phyloP scores from a whole-genome alignment of 2,113 vertebrate species.

The Girardinichthys multiradiatus region DNA sequence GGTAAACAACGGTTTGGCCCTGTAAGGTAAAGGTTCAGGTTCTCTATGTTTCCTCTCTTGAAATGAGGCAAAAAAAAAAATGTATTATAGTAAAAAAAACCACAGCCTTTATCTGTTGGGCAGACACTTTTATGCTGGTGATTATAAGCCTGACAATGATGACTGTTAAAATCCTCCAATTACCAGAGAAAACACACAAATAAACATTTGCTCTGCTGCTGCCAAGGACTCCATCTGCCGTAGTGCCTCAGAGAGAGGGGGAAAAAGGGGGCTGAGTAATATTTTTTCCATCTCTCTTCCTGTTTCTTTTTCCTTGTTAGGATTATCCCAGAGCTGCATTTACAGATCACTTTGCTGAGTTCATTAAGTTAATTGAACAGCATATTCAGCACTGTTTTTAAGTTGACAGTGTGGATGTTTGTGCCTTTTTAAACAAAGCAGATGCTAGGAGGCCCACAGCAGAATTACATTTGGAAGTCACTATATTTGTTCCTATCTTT shows the following conservation, averaged over 20 bases:
- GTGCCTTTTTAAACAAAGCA: background rate
- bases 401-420: slow-evolving; percentile 60
- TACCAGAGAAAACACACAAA: slow-evolving; percentile 88
- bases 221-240: slow-evolving; percentile 93
- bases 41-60: slow-evolving; percentile 26
- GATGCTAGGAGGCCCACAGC: background rate
- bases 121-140: slow-evolving; percentile 84
- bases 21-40: slow-evolving; percentile 61
- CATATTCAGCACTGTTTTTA: slow-evolving; percentile 81
- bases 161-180: slow-evolving; percentile 87
- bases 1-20: slow-evolving; percentile 78
- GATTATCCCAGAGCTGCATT: slow-evolving; percentile 87
- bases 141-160: slow-evolving; percentile 85
- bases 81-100: slow-evolving; percentile 41
- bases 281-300: slow-evolving; percentile 77
- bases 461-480: background rate
- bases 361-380: slow-evolving; percentile 88
- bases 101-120: slow-evolving; percentile 53
- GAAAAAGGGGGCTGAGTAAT: slow-evolving; percentile 82
- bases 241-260: slow-evolving; percentile 62
- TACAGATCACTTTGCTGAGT: slow-evolving; percentile 84
- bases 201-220: slow-evolving; percentile 89
- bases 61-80: slow-evolving; percentile 33
- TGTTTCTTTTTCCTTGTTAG: slow-evolving; percentile 70
- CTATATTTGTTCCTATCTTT: background rate